phyloP scores from a whole-genome alignment of 2,888 invertebrate species.

The Aspidiotus rigidus region DNA sequence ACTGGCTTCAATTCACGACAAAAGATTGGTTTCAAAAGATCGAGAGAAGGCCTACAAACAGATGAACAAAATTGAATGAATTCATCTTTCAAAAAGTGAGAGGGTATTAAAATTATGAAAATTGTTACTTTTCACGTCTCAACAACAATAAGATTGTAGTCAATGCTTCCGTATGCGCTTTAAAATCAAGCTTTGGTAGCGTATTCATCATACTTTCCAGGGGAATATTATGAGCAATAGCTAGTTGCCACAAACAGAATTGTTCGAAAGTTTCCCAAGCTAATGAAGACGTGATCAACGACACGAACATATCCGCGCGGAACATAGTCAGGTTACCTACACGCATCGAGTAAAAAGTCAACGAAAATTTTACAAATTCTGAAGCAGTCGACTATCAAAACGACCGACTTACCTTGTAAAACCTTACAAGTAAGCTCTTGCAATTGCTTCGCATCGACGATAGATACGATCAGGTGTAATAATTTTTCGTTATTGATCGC shows the following conservation, averaged over 20 bases:
- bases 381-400: slow-evolving; percentile 10
- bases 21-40: slow-evolving; percentile 73
- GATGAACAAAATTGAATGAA: background rate
- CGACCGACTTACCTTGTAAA: slow-evolving; percentile 61
- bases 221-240: slow-evolving; percentile 86
- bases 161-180: slow-evolving; percentile 84
- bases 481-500: slow-evolving; percentile 81
- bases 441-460: slow-evolving; percentile 80
- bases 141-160: slow-evolving; percentile 81
- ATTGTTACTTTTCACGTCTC: slow-evolving; percentile 69
- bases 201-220: slow-evolving; percentile 79
- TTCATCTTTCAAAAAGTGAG: background rate
- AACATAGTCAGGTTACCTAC: slow-evolving; percentile 57
- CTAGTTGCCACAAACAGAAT: slow-evolving; percentile 91
- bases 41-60: slow-evolving; percentile 61
- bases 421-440: slow-evolving; percentile 85
- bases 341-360: background rate
- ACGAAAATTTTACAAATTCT: background rate
- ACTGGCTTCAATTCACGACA: slow-evolving; percentile 60
- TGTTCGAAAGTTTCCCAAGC: slow-evolving; percentile 97
- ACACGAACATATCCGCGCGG: slow-evolving; percentile 64
- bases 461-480: slow-evolving; percentile 78
- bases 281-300: slow-evolving; percentile 70
- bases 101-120: background rate
- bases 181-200: slow-evolving; percentile 67